phyloP scores from a whole-genome alignment of 2,888 invertebrate species.

The Nasonovia ribisnigri region DNA sequence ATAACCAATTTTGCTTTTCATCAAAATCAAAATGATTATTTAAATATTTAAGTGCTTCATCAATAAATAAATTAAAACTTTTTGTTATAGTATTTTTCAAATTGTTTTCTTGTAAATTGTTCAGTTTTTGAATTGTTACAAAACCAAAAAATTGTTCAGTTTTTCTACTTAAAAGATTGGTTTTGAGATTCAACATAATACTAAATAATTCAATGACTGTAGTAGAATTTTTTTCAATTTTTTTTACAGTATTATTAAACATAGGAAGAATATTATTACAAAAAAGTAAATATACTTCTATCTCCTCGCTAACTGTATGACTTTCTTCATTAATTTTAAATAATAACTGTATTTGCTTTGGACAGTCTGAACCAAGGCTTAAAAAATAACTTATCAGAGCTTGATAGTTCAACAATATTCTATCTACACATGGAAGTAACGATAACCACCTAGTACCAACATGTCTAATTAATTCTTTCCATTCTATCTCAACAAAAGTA shows the following conservation, averaged over 20 bases:
- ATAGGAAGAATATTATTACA: not conserved
- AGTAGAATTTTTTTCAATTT: too few species aligned
- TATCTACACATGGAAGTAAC: slow-evolving; percentile 19
- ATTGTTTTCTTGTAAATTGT: not conserved
- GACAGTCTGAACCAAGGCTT: slow-evolving; percentile 3
- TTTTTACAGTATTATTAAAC: too few species aligned
- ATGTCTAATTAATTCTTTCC: slow-evolving; percentile 21
- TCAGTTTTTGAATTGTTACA: too few species aligned
- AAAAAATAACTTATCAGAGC: slow-evolving; percentile 18
- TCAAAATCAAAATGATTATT: slow-evolving; percentile 14
- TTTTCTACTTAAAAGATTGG: not conserved
- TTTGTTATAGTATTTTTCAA: slow-evolving; percentile 4
- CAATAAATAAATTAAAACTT: too few species aligned
- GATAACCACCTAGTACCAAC: slow-evolving; percentile 26
- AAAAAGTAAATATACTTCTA: not conserved
- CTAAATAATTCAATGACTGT: too few species aligned
- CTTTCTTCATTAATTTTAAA: not conserved
- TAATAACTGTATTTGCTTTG: not conserved
- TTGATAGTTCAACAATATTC: slow-evolving; percentile 22
- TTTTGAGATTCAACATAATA: not conserved
- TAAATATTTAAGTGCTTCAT: not conserved
- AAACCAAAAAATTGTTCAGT: not conserved
- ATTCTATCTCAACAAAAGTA: slow-evolving; percentile 20
- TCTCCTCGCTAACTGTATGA: not conserved
- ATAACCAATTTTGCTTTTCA: slow-evolving; percentile 10